Evolutionary conservation across 1,140 invertebrate genomes (phyloP), one percentile per base, ranked within the genome.

Genomic region (Saccostrea echinata): DNA sequence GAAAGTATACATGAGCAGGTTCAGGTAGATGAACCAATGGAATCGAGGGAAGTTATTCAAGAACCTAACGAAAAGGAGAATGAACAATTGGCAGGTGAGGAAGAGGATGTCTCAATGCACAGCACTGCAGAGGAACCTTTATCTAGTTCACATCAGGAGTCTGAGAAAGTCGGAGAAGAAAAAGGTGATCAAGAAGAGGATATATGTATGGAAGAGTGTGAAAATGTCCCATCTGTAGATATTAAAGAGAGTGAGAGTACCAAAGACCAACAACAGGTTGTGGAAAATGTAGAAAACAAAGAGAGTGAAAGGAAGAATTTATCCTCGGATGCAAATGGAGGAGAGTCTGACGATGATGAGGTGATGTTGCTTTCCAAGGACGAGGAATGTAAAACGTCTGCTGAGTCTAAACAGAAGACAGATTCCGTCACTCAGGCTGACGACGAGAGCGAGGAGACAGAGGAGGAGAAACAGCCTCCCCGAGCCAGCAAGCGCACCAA

Each of bases 371-470:
- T 76, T 16, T 76, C 68, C 3, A 27, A 76, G 1, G 27, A 30
- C 16, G 68, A 76, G 24, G 68, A 76, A 13, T 18, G 8, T 11
- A 24, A 76, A 4, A 13, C 68, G 16, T 76, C 68, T 3, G 11
- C 68, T 0, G 68, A 16, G 8, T 30, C 24, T 4, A 76, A 76
- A 76, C 68, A 76, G 68, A 76, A 76, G 27, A 30, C 68, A 16
- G 68, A 76, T 27, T 76, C 68, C 30, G 68, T 76, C 27, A 76
- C 27, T 4, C 68, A 76, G 68, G 68, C 68, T 30, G 68, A 76
- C 27, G 68, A 76, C 27, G 68, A 76, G 12, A 76, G 68, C 11
- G 68, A 76, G 27, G 68, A 76, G 16, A 76, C 24, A 1, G 68
- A 76, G 18, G 68, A 76, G 16, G 68, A 76, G 30, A 76, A 76